A percentile compares a stretch with the other conserved stretches of the same genome.
These are phyloP conservation scores for Caenorhabditis angaria DNA, from an alignment of 2,888 invertebrate genomes.

Conservation along the genomic window DNA sequence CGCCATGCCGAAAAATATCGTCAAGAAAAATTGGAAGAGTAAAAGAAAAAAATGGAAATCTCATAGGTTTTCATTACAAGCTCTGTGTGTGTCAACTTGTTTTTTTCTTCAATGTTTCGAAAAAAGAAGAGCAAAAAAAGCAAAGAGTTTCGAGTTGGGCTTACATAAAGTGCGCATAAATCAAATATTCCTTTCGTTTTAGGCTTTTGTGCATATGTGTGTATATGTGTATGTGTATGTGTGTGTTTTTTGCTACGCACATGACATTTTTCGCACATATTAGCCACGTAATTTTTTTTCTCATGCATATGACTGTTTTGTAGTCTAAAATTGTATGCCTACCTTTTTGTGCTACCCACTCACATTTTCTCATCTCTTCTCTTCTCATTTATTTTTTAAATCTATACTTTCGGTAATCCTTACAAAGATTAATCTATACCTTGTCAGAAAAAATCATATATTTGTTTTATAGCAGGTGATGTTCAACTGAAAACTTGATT, in stretches of 20 bases:
- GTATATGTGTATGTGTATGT: too few species aligned
- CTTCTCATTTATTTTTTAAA: too few species aligned
- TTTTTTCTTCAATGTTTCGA: too few species aligned
- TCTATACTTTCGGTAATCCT: too few species aligned
- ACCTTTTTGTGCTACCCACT: not conserved
- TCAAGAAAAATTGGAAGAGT: not conserved
- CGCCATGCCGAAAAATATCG: not conserved
- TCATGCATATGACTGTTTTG: not conserved
- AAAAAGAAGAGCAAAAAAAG: conserved; percentile 4
- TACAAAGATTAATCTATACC: too few species aligned
- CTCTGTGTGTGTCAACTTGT: too few species aligned
- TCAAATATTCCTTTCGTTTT: conserved; percentile 4
- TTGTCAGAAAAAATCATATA: too few species aligned
- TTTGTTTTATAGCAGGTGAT: too few species aligned
- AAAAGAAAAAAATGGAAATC: not conserved
- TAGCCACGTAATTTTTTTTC: not conserved
- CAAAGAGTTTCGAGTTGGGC: conserved; percentile 4
- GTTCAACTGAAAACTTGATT: too few species aligned
- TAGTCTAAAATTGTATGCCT: not conserved
- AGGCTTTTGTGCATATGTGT: conserved; percentile 4
- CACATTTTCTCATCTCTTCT: too few species aligned
- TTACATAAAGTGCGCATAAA: conserved; percentile 3
- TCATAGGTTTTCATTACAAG: too few species aligned
- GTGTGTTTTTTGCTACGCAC: not conserved
- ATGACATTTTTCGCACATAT: conserved; percentile 1